Evolutionary conservation across 2,888 invertebrate species (phyloP), one percentile per base, ranked within the genome.

Genomic region (Drosophila flavopinicola): DNA sequence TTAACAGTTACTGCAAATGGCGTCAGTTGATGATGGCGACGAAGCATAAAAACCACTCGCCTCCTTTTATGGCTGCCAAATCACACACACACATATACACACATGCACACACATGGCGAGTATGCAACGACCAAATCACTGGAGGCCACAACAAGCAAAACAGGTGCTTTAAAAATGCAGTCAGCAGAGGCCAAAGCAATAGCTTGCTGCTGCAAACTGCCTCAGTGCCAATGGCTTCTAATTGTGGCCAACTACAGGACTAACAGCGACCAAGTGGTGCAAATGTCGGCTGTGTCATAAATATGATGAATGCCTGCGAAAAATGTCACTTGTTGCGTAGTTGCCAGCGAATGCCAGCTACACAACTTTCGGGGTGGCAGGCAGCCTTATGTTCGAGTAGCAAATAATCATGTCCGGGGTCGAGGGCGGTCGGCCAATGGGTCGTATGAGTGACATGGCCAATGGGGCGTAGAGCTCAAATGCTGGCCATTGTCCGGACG

Each of bases 241-340:
- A 82, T 83, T 82, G 78, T 54, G 66, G 66, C 25, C 38, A 39
- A 20, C 20, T 20, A 20, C 20, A 20, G 4, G 2, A 20, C 2
- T 2, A 56, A 59, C 35, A 71, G 33, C 53, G 48, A 59, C 10
- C 58, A 38, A 57, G 44, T 58, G 72, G 69, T 33, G n/a, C 48
- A 45, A 63, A 51, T 74, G 74, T 67, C 39, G 41, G 45, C 53
- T 42, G 48, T 71, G 75, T 74, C 84, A 86, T 77, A 87, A 84
- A 89, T 82, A 87, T 89, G 88, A 88, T 87, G 88, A 85, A 88
- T 87, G 88, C 78, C 75, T 76, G 86, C 68, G 79, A 88, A 88
- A 88, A 88, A 86, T 86, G 82, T 88, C 89, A 89, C 90, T 89
- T 84, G 84, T 84, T 84, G 84, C 87, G 69, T 69, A 66, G 69